Conservation (phyloP, 2,113 vertebrate genomes). For the Neofelis nebulosa region DNA sequence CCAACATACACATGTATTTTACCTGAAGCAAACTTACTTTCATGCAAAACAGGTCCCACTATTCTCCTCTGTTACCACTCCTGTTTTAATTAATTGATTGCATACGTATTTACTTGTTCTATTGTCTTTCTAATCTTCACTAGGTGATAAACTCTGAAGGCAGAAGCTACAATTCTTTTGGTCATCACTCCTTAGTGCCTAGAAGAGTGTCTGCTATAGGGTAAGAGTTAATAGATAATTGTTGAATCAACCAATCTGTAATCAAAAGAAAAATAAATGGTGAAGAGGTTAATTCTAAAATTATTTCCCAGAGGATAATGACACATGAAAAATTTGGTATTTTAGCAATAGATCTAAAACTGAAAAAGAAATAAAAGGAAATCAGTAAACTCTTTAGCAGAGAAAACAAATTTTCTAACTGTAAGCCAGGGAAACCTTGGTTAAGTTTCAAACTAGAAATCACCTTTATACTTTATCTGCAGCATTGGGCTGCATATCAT, state of each 20-base stretch:
- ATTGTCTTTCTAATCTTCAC: background rate
- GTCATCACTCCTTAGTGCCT: background rate
- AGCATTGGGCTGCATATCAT: conserved; percentile 38
- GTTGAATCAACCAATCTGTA: background rate
- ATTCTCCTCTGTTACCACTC: background rate
- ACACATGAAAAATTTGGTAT: background rate
- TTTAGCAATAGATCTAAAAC: background rate
- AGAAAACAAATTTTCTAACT: background rate
- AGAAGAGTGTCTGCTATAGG: background rate
- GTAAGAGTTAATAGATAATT: background rate
- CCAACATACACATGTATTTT: too few relatives aligned
- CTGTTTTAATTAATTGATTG: background rate
- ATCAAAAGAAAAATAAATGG: background rate
- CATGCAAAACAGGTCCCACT: background rate
- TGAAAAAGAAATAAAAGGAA: background rate
- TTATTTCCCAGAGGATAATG: background rate
- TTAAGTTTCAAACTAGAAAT: conserved; percentile 47
- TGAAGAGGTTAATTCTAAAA: background rate
- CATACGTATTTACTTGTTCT: background rate
- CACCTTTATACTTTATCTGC: conserved; percentile 21
- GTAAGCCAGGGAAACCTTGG: background rate
- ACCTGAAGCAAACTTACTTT: background rate
- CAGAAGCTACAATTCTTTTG: background rate
- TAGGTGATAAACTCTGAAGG: background rate
- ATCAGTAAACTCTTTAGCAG: background rate